phyloP scores from a whole-genome alignment of 2,797 vertebrate species.

The Gobionotothen gibberifrons region DNA sequence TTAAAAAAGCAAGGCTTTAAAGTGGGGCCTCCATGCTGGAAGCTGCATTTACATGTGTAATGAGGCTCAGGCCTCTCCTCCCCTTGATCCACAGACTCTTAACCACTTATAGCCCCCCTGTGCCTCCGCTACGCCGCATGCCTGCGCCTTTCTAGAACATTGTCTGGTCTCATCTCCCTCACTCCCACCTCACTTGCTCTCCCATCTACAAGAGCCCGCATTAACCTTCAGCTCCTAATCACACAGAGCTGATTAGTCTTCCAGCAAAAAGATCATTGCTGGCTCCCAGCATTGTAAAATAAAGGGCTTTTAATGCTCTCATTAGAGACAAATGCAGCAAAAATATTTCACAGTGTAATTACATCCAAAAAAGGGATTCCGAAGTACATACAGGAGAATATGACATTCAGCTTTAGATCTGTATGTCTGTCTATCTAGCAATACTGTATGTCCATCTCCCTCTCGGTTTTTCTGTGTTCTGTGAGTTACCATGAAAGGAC shows the following conservation, averaged over 20 bases:
- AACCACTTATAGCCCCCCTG: constrained; percentile 72
- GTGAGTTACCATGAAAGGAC: no score
- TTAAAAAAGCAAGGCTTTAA: constrained; percentile 77
- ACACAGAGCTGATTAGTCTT: constrained; percentile 74
- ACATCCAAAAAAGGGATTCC: constrained; percentile 9
- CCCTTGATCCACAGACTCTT: constrained; percentile 71
- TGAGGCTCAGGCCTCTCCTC: constrained; percentile 74
- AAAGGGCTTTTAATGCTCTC: constrained; percentile 51
- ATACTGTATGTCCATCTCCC: neutral
- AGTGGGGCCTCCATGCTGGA: constrained; percentile 72
- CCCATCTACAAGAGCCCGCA: constrained; percentile 68
- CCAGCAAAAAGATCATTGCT: constrained; percentile 60
- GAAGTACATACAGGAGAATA: constrained; percentile 12
- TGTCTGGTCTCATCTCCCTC: constrained; percentile 65
- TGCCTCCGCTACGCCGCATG: constrained; percentile 49
- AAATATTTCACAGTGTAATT: constrained; percentile 45
- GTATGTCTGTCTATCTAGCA: neutral
- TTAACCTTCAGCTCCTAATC: constrained; percentile 85
- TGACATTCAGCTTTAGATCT: constrained; percentile 1
- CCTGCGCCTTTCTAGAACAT: constrained; percentile 54
- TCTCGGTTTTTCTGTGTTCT: neutral
- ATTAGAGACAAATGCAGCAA: constrained; percentile 47
- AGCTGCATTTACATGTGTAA: constrained; percentile 82
- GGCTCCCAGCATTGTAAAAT: constrained; percentile 56
- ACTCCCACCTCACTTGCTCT: constrained; percentile 52